Base-by-base conservation (phyloP, 2,888 invertebrate species). In the Plutella xylostella region DNA sequence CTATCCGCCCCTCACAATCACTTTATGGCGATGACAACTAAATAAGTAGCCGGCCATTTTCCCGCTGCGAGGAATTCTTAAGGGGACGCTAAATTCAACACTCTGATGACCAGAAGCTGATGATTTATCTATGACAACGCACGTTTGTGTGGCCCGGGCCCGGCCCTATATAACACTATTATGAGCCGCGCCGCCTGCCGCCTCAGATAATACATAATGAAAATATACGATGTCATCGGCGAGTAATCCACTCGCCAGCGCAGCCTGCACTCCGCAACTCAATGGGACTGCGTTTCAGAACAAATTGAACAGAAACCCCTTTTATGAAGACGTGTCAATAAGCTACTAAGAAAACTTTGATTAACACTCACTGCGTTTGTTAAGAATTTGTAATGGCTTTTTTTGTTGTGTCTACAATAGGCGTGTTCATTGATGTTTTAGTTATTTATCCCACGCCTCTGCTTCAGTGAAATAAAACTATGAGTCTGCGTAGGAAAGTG, bases 21-120 rank as follows among this genome's bases (percentile, higher is more conserved):
- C 60, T 78, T 77, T 77, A 75, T 74, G 72, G 55, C 60, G 61
- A 67, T 66, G 72, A 72, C 76, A 74, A 71, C 65, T 69, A 57
- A 63, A 69, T 72, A 71, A 68, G 74, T 71, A 68, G 68, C 68
- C 60, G 52, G 52, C 56, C 49, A 55, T 61, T 48, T 52, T 48
- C 50, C 53, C 56, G 56, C 44, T 44, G 43, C 30, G 42, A 51
- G 50, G 69, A 68, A 69, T 70, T 65, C 71, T 71, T 61, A 68
- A 59, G 60, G 55, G 50, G 66, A 72, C 72, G 78, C 70, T 65
- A 74, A 79, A 80, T 74, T 74, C 75, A 74, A 75, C 80, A 78
- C 78, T 61, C 64, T 55, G 49, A 50, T 57, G 53, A 52, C 53
- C 63, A 53, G 62, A 55, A 60, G 65, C 65, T 68, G 74, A 78